Base-by-base conservation (phyloP, 1,140 invertebrate species). In the Listronotus oregonensis region DNA sequence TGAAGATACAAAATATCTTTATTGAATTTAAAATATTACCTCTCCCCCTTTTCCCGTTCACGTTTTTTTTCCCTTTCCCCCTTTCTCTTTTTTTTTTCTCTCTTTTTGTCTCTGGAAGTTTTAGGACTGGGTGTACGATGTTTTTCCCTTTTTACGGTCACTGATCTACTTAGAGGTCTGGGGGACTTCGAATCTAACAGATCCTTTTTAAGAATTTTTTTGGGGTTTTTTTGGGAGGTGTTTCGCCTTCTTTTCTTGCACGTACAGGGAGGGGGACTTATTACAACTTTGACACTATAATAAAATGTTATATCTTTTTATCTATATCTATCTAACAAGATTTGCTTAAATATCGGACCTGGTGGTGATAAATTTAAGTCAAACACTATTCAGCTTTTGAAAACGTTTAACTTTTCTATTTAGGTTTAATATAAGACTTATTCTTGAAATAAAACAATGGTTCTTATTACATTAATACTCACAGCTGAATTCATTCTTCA, bases 81-180 rank as follows among this genome's bases (percentile, higher is more conserved):
- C 54, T 76, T 72, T 17, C 79, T 77, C n/a, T n/a, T n/a, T 56
- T 75, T 72, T 40, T 72, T 71, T 51, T 77, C 75, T 12, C 69
- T 71, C 54, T 80, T 80, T 43, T 80, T 81, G 42, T 77, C 75
- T 55, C 72, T 72, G 9, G 62, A 49, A 0, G 61, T 57, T 64
- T 78, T 79, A n/a, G 77, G 78, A 14, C 76, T 78, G 11, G 78
- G 78, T 2, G 78, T 79, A n/a, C 73, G 61, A 60, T 77, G 74
- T 69, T 74, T 77, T n/a, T 77, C 75, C 58, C n/a, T n/a, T n/a
- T n/a, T 77, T 77, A n/a, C 71, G 63, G 44, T 76, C 73, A 50
- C 70, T 71, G 67, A 67, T 18, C 73, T 55, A 49, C 73, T 76
- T 11, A 58, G 50, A 0, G 76, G 73, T 43, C 74, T 62, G 2